A percentile compares a stretch with the other conserved stretches of the same genome.
Conservation (phyloP, 2,888 invertebrate genomes). For the Eremobia ochroleuca region DNA sequence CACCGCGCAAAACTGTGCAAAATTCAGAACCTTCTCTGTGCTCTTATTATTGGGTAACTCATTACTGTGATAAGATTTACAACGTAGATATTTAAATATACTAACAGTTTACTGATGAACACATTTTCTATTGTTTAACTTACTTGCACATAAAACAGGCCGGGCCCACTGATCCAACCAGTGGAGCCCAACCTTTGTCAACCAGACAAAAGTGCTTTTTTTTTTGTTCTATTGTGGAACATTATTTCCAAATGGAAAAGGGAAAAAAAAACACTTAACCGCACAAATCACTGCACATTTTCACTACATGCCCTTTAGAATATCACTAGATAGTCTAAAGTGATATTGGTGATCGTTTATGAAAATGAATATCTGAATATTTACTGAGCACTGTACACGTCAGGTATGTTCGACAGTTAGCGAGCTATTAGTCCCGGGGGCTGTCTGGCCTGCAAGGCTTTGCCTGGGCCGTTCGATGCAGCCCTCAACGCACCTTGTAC, state of each 20-base stretch:
- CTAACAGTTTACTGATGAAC: not conserved
- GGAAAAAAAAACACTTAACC: not conserved
- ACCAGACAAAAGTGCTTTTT: not conserved
- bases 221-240: not conserved
- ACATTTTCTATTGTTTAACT: not conserved
- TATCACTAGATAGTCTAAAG: not conserved
- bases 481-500: conserved; percentile 50
- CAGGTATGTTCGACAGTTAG: conserved; percentile 37
- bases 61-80: not conserved
- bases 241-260: not conserved
- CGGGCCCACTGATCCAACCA: not conserved
- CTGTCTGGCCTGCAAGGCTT: conserved; percentile 17
- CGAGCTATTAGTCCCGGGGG: conserved; percentile 44
- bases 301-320: not conserved
- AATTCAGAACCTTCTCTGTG: not conserved
- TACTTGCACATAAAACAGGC: not conserved
- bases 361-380: not conserved
- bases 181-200: not conserved
- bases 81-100: not conserved
- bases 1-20: conserved; percentile 25
- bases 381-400: conserved; percentile 38
- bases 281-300: conserved; percentile 27
- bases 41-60: not conserved
- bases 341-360: not conserved
- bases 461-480: conserved; percentile 50